Conservation (phyloP, 2,888 invertebrate species). For the Acrocera orbiculus region DNA sequence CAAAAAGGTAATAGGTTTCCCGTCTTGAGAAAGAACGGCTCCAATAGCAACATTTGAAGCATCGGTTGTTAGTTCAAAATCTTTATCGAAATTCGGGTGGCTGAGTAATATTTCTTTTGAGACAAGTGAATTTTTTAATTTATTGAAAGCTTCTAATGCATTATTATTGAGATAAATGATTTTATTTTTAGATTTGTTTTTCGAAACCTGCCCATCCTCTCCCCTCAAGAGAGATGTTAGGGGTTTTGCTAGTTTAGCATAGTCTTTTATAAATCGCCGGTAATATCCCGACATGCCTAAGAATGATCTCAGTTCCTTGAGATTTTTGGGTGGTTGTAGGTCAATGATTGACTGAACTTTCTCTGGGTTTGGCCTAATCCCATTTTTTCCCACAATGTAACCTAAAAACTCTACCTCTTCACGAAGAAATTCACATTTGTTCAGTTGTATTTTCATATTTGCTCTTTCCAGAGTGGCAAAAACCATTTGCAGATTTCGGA, state of each 20-base stretch:
- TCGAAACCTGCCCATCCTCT: constrained; percentile 7
- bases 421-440: constrained; percentile 17
- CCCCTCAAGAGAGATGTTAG: constrained; percentile 12
- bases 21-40: constrained; percentile 2
- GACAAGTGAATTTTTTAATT: constrained; percentile 3
- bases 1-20: constrained; percentile 1
- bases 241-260: constrained; percentile 13
- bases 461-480: constrained; percentile 6
- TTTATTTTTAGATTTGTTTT: constrained; percentile 6
- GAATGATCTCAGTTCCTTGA: constrained; percentile 11
- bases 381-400: constrained; percentile 15
- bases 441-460: constrained; percentile 11
- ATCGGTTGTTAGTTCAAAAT: constrained; percentile 2
- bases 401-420: constrained; percentile 19
- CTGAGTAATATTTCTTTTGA: constrained; percentile 4
- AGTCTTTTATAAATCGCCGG: constrained; percentile 12
- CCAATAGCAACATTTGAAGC: constrained; percentile 4
- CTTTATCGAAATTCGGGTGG: constrained; percentile 4
- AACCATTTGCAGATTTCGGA: constrained; percentile 4
- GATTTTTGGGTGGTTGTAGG: constrained; percentile 11
- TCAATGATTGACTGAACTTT: constrained; percentile 13
- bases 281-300: constrained; percentile 13
- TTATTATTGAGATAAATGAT: background rate
- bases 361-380: constrained; percentile 16
- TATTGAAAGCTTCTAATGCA: constrained; percentile 2